Percentiles rank a stretch among this genome's conserved stretches.
These are phyloP conservation scores for Plumapathes pennacea DNA, from an alignment of 92 coral and sea anemone species.

Conservation along the genomic window DNA sequence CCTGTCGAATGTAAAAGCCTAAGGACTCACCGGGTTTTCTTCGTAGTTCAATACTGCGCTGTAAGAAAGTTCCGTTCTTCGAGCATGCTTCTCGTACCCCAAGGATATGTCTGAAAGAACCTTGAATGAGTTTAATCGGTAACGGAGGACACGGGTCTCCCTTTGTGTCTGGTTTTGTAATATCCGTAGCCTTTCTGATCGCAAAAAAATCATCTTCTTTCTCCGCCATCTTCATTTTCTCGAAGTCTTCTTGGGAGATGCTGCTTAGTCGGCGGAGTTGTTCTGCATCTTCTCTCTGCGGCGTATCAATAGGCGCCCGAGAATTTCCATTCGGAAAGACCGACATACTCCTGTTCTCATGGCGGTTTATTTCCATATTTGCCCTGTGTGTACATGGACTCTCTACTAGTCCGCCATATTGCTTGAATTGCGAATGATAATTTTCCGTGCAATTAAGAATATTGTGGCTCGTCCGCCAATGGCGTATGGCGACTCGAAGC, in stretches of 20 bases:
- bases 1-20: conserved; percentile 99
- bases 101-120: conserved; percentile 81
- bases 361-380: conserved; percentile 78
- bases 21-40: conserved; percentile 96
- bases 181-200: conserved; percentile 94
- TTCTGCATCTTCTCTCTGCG: conserved; percentile 70
- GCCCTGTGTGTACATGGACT: conserved; percentile 28
- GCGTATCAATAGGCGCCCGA: conserved; percentile 42
- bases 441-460: conserved; percentile 77
- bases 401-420: conserved; percentile 86
- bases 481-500: neutral
- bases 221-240: conserved; percentile 97
- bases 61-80: conserved; percentile 95
- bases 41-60: conserved; percentile 88
- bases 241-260: conserved; percentile 97
- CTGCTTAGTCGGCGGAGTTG: conserved; percentile 91
- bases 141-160: conserved; percentile 94
- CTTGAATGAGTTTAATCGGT: conserved; percentile 92
- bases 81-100: conserved; percentile 99
- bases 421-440: conserved; percentile 74
- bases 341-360: conserved; percentile 53
- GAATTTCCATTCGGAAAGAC: conserved; percentile 74
- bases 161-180: conserved; percentile 91
- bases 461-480: conserved; percentile 44
- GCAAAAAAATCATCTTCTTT: conserved; percentile 95